A percentile compares a stretch with the other conserved stretches of the same genome.
phyloP scores from a whole-genome alignment of 2,797 vertebrate genomes.

The Phrynocephalus vlangalii region DNA sequence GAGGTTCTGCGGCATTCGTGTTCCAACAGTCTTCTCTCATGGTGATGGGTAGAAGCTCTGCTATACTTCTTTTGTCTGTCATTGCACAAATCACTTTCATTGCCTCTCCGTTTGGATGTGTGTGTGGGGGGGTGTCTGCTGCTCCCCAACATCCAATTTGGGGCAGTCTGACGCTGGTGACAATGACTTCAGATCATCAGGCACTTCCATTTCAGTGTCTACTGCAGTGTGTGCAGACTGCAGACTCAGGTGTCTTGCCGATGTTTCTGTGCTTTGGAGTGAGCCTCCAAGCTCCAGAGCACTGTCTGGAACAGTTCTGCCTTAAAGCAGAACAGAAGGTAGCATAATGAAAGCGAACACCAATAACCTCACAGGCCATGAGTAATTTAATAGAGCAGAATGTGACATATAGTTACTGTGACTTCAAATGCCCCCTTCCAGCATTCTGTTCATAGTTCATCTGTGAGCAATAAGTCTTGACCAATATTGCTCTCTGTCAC shows the following conservation, averaged over 20 bases:
- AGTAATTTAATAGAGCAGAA: constrained; percentile 54
- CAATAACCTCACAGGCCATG: constrained; percentile 55
- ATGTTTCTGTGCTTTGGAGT: not conserved
- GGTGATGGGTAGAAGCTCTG: not conserved
- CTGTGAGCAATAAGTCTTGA: constrained; percentile 77
- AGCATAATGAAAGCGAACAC: constrained; percentile 65
- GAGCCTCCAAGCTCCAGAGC: constrained; percentile 35
- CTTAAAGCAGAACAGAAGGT: constrained; percentile 66
- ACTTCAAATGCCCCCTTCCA: constrained; percentile 75
- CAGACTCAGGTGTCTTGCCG: accelerated
- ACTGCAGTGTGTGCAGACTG: not conserved
- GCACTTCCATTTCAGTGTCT: not conserved
- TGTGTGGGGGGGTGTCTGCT: not conserved
- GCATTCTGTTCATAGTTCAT: constrained; percentile 75
- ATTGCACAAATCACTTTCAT: constrained; percentile 2
- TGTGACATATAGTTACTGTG: constrained; percentile 73
- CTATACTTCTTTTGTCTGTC: not conserved
- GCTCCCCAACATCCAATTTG: not conserved
- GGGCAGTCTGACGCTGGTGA: not conserved
- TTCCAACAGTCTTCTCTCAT: not conserved
- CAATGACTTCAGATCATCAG: not conserved
- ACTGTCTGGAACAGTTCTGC: constrained; percentile 35
- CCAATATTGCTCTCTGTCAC: constrained; percentile 78
- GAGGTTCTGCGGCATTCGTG: not conserved
- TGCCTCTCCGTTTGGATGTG: not conserved